Evolutionary conservation across 2,888 invertebrate genomes (phyloP).

Genomic region (Stenodema calcarata): DNA sequence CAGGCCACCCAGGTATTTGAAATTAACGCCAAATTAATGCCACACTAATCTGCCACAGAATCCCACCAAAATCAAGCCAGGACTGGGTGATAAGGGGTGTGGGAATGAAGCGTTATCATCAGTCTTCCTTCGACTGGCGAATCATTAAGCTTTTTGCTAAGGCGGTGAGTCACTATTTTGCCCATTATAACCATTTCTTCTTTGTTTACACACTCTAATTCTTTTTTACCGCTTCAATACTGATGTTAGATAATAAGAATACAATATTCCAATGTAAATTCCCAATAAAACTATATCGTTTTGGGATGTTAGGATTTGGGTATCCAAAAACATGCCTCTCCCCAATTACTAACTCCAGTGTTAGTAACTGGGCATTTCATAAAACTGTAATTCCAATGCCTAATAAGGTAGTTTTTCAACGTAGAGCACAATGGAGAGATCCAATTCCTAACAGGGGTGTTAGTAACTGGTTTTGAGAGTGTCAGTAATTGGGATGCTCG

Average conservation of each 20-base stretch:
- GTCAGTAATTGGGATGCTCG: no score
- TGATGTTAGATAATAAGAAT: no score
- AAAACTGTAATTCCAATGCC: not conserved
- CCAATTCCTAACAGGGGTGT: not conserved
- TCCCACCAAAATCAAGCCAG: no score
- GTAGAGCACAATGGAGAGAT: not conserved
- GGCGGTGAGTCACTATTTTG: not conserved
- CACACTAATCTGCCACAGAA: no score
- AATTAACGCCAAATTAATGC: no score
- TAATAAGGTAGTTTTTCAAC: no score
- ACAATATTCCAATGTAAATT: no score
- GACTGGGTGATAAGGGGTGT: no score
- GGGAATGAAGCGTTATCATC: no score
- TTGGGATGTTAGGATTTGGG: not conserved
- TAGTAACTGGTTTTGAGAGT: constrained; percentile 14
- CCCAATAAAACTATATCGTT: not conserved
- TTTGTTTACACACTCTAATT: not conserved
- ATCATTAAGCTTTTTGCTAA: no score
- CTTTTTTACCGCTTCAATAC: not conserved
- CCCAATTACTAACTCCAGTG: not conserved
- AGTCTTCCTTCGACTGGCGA: not conserved
- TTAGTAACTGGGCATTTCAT: not conserved
- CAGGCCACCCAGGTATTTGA: no score
- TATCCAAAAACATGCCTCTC: no score
- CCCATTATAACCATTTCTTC: constrained; percentile 7